Base-by-base conservation (phyloP, 2,113 vertebrate genomes). In the Falcunculus frontatus region DNA sequence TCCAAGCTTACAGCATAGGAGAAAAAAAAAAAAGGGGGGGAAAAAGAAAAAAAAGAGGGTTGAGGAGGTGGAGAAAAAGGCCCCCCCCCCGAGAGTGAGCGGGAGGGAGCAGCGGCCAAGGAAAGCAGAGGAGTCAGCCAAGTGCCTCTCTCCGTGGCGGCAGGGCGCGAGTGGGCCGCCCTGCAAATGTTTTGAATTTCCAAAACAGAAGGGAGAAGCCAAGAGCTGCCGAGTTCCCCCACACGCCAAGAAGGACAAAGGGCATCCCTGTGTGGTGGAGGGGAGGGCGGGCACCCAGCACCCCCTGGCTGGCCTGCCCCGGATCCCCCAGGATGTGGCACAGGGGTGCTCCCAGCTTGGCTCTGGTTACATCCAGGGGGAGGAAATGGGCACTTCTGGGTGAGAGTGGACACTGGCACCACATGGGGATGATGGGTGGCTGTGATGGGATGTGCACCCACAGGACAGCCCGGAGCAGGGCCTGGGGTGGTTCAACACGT, bases 241-340 rank as follows among this genome's bases (percentile, higher is more conserved):
- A 23, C 90, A 52, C 16, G 93, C 95, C 96, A 98, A 98, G 95
- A 93, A 79, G 74, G 88, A 96, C 97, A 97, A 97, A 96, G 89
- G 94, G 95, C 93, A 84, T 68, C 87, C 85, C 94, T 67, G 93
- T 21, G 9, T 0, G 21, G 41, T 12, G 15, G 47, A 60, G 90
- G 27, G 11, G 5, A 1, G 22, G 86, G 89, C 7, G 44, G 59
- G 49, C 8, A 0, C 91, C 82, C 93, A 6, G 85, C 47, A 4
- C 25, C 53, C 19, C 44, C 46, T 16, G 1, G 30, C 22, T 59
- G 39, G 22, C 15, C 22, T 9, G 11, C 29, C 89, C 86, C 13
- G 0, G 4, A 20, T 74, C 13, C 50, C 42, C 41, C 0, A 0
- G 81, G 83, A 21, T 14, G 65, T 1, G 1, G 57, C 7, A 7